Base-by-base conservation (phyloP, 2,888 invertebrate species). In the Chrysina gloriosa region DNA sequence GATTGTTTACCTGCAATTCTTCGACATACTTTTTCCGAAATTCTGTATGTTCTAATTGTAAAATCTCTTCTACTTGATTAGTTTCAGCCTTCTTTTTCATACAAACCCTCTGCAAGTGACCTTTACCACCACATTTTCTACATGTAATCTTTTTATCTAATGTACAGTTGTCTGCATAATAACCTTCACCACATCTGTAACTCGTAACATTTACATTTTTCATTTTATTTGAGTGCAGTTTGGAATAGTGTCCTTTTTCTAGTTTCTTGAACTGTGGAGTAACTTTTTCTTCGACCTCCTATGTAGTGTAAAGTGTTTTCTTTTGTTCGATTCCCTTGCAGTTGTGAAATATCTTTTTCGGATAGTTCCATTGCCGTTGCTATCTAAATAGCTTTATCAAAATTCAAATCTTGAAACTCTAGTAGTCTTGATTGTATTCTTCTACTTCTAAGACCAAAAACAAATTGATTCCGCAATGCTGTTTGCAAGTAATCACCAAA, bases 391-490 rank as follows among this genome's bases (percentile, higher is more conserved):
- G 77, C 77, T 19, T 45, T 71, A 4, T 74, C 69, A 4, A 74
- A 52, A 1, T 73, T 72, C 54, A 76, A 52, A 25, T 75, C 63
- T 42, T 69, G 71, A 29, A 63, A 68, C 66, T 77, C 75, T 11
- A 78, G 67, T 7, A 77, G 63, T 6, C 77, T 67, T 23, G 68
- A 72, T 70, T 77, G 74, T 4, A 75, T 76, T 56, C 69, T 67
- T 27, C 69, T 63, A 50, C 71, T 74, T 14, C 69, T 52, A 31
- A 76, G 56, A 0, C 75, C 75, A 66, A 76, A 76, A 34, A 75
- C 72, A 47, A 76, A 75, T 70, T 74, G 75, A 54, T 77, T 75
- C 9, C 75, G 52, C 48, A 76, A 45, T 7, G 69, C 74, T 50
- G 14, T 45, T 45, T 14, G 2, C 45, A 6, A 14, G 16, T 45